Percentiles rank a stretch among this genome's conserved stretches.
Conservation (phyloP, 2,797 vertebrate genomes). For the Sebastes itinus region DNA sequence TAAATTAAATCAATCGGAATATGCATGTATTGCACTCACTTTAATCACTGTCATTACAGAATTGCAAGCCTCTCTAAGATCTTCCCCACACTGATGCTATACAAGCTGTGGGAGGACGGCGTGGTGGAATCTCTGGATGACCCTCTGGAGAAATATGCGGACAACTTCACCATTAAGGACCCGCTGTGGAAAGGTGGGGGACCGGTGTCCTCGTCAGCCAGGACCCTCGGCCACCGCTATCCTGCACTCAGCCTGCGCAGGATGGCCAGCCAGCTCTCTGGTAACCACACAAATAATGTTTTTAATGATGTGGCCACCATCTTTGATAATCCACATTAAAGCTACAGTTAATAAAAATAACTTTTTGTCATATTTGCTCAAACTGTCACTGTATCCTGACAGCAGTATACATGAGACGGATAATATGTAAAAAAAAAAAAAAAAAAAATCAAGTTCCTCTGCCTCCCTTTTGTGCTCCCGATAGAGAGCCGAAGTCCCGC, state of each 20-base stretch:
- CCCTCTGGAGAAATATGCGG: slow-evolving; percentile 88
- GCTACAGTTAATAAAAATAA: background rate
- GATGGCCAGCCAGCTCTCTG: slow-evolving; percentile 95
- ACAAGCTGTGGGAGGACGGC: slow-evolving; percentile 93
- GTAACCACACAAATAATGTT: slow-evolving; percentile 65
- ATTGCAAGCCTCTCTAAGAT: slow-evolving; percentile 95
- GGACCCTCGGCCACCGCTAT: slow-evolving; percentile 59
- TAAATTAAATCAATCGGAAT: background rate
- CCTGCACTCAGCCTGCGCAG: slow-evolving; percentile 89
- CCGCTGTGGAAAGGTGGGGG: slow-evolving; percentile 79
- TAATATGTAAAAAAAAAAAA: too few species aligned
- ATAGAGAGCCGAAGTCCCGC: too few species aligned
- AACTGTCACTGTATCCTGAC: too few species aligned
- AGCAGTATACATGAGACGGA: too few species aligned
- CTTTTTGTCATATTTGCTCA: too few species aligned
- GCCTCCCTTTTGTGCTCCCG: too few species aligned
- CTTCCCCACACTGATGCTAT: slow-evolving; percentile 93
- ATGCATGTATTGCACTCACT: background rate
- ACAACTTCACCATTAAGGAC: slow-evolving; percentile 91
- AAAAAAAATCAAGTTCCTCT: too few species aligned
- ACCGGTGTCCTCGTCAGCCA: slow-evolving; percentile 36
- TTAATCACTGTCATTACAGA: slow-evolving; percentile 69
- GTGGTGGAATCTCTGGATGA: slow-evolving; percentile 86
- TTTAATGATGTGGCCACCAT: background rate
- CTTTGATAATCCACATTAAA: background rate